A percentile compares a stretch with the other conserved stretches of the same genome.
phyloP scores from a whole-genome alignment of 2,113 vertebrate genomes.

The Nipponia nippon region DNA sequence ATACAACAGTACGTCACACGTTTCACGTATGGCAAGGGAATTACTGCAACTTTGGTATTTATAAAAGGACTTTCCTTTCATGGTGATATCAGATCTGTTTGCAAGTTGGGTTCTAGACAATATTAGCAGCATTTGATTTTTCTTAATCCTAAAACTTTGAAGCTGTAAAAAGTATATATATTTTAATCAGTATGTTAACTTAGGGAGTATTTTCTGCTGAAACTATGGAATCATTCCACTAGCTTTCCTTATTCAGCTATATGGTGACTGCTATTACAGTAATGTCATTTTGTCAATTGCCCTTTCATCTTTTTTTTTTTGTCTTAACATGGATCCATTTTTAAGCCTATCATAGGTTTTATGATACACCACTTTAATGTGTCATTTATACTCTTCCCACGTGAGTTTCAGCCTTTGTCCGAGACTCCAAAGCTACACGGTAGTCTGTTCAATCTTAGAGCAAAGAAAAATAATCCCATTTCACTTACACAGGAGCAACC shows the following conservation, averaged over 20 bases:
- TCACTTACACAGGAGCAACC: not conserved
- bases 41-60: not conserved
- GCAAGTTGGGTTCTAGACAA: not conserved
- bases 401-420: not conserved
- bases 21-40: not conserved
- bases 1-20: not conserved
- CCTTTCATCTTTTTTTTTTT: not conserved
- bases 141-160: not conserved
- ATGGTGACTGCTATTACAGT: not conserved
- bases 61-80: not conserved
- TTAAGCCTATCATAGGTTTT: conserved; percentile 13
- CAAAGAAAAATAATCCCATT: conserved; percentile 30
- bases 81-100: not conserved
- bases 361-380: not conserved
- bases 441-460: not conserved
- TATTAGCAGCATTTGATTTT: not conserved
- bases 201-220: not conserved
- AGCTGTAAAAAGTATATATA: not conserved
- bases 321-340: not conserved
- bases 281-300: not conserved
- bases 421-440: not conserved
- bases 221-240: not conserved
- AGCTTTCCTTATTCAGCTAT: not conserved
- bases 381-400: not conserved
- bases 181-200: not conserved